phyloP scores from a whole-genome alignment of 2,888 invertebrate genomes.

The Abrostola triplasia region DNA sequence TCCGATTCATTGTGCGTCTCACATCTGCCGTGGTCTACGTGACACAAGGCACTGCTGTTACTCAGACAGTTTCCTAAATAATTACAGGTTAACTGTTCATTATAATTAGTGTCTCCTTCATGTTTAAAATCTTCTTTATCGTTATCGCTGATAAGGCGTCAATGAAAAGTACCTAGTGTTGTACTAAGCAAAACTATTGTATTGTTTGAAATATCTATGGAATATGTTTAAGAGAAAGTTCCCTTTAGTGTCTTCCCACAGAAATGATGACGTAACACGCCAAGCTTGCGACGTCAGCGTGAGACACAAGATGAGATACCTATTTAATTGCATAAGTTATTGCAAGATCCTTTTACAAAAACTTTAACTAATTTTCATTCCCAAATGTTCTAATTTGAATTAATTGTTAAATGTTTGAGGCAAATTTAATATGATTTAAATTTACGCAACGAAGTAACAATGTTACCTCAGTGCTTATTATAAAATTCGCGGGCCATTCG shows the following conservation, averaged over 20 bases:
- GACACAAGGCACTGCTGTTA: slow-evolving; percentile 31
- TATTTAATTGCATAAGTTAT: slow-evolving; percentile 38
- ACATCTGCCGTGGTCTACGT: slow-evolving; percentile 42
- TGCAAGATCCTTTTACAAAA: slow-evolving; percentile 25
- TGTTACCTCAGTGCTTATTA: slow-evolving; percentile 37
- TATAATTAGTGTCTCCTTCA: too few relatives aligned
- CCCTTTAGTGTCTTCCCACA: slow-evolving; percentile 21
- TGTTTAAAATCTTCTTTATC: too few relatives aligned
- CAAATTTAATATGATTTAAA: too few relatives aligned
- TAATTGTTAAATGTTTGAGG: not conserved
- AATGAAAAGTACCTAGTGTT: too few relatives aligned
- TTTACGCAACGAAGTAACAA: slow-evolving; percentile 8
- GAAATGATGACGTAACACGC: slow-evolving; percentile 44
- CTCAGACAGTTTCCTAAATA: slow-evolving; percentile 9
- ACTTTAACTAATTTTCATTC: not conserved
- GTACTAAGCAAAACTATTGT: too few relatives aligned
- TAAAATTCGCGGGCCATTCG: slow-evolving; percentile 35
- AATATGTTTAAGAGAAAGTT: slow-evolving; percentile 7
- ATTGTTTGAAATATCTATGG: too few relatives aligned
- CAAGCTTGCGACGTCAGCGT: slow-evolving; percentile 26
- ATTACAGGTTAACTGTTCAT: not conserved
- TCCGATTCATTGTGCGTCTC: slow-evolving; percentile 11
- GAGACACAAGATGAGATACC: slow-evolving; percentile 15
- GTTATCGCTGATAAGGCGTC: too few relatives aligned
- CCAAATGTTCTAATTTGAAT: not conserved